Evolutionary conservation across 2,113 vertebrate genomes (phyloP).

Genomic region (Delphinus delphis): DNA sequence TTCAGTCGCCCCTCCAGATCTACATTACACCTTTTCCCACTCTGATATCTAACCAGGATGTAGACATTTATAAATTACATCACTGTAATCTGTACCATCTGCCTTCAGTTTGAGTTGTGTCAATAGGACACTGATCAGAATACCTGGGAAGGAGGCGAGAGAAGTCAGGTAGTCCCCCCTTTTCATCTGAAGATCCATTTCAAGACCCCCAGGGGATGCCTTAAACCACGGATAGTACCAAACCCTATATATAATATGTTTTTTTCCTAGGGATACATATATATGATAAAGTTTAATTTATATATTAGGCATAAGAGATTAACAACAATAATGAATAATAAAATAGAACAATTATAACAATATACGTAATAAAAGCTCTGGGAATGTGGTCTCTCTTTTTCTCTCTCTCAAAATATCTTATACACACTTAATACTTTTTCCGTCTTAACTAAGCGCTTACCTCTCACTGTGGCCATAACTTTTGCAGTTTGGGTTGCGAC

Average conservation of each 20-base stretch:
- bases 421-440: neutral
- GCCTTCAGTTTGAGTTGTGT: neutral
- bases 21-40: neutral
- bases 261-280: neutral
- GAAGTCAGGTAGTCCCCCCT: neutral
- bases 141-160: neutral
- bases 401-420: neutral
- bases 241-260: neutral
- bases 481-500: neutral
- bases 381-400: neutral
- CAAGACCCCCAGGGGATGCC: neutral
- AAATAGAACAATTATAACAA: neutral
- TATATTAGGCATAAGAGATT: neutral
- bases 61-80: neutral
- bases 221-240: neutral
- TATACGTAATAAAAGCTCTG: neutral
- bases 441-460: neutral
- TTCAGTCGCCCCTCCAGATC: neutral
- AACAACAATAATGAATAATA: neutral
- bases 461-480: neutral
- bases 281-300: neutral
- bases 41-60: neutral
- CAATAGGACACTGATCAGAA: neutral
- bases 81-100: neutral
- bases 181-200: neutral